Evolutionary conservation across 2,113 vertebrate genomes (phyloP), one percentile per base, ranked within the genome.

Genomic region (Drymodes brunneopygia): DNA sequence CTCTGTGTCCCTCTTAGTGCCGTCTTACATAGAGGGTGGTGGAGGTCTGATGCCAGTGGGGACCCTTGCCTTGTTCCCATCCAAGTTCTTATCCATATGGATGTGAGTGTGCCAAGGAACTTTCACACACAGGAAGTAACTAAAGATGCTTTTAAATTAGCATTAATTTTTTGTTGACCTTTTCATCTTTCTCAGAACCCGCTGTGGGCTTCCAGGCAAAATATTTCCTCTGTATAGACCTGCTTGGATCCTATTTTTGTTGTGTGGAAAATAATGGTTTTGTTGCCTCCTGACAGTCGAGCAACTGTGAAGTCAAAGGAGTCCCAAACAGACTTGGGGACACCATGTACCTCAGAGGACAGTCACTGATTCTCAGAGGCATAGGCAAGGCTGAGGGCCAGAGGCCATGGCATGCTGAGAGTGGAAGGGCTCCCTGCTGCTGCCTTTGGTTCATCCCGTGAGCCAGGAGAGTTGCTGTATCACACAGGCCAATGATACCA

Each of bases 31-130:
- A 38, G 38, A 38, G 38, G 38, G 38, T 38, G 38, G 15, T 14
- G 45, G 33, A 66, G 7, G 15, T 22, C 54, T 77, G n/a, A 38
- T 47, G 25, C 16, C 31, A 18, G 10, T 29, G 44, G 20, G 15
- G 6, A 56, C 53, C 16, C 20, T 84, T 45, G 15, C 20, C 40
- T 84, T 81, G 3, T 17, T 91, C 10, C 20, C 18, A 27, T 51
- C 15, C 35, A 67, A 47, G 11, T 56, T 79, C 62, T 38, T 71
- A 6, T 56, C 15, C 29, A 6, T 6, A 10, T 47, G 31, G 65
- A 47, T 57, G 6, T 2, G 3, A 44, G 47, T 1, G 0, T 51
- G 24, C 40, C 3, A 2, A 78, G 27, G 33, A 60, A 54, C 21
- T 44, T 66, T 35, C 16, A 21, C 18, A 44, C 22, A 15, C 1